Evolutionary conservation across 2,113 vertebrate genomes (phyloP), one percentile per base, ranked within the genome.

Genomic region (Alligator mississippiensis): DNA sequence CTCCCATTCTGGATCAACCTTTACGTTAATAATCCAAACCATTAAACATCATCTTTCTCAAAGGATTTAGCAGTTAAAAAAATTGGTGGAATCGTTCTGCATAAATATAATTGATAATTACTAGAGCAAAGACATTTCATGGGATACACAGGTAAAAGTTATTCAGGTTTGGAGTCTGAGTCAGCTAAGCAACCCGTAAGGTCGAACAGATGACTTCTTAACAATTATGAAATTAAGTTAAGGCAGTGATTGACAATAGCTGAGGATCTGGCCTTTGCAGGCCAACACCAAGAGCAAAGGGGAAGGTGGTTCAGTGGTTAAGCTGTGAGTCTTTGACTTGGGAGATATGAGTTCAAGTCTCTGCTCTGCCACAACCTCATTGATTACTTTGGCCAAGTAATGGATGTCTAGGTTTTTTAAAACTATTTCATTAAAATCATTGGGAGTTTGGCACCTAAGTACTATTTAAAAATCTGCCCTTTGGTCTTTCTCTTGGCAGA

Each of bases 31-130:
- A 97, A 98, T 96, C 94, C 90, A 96, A 98, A 97, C 97, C 94
- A 97, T 98, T 98, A 98, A 98, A 97, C 97, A 97, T 98, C 97
- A 97, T 98, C 97, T 98, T 97, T 97, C 97, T 98, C 98, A 96
- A 93, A 98, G 98, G 97, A 97, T 47, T 92, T 97, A 96, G 96
- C 91, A 95, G 96, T 96, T 96, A 38, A 96, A 97, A 97, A 98
- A 97, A 96, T 47, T 83, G 93, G 90, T 90, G 90, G 84, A 94
- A 97, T 95, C 96, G 98, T 98, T 98, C 90, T 91, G 89, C 94
- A 87, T 88, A 95, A 96, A 87, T 97, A 93, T 97, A 97, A 98
- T 97, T 97, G 97, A 98, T 98, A 97, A 97, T 98, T 97, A 97
- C 91, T 91, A 97, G 97, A 97, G 96, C 95, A 96, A 96, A 93